Conservation (phyloP, 1,140 invertebrate species). For the Nebria ingens region DNA sequence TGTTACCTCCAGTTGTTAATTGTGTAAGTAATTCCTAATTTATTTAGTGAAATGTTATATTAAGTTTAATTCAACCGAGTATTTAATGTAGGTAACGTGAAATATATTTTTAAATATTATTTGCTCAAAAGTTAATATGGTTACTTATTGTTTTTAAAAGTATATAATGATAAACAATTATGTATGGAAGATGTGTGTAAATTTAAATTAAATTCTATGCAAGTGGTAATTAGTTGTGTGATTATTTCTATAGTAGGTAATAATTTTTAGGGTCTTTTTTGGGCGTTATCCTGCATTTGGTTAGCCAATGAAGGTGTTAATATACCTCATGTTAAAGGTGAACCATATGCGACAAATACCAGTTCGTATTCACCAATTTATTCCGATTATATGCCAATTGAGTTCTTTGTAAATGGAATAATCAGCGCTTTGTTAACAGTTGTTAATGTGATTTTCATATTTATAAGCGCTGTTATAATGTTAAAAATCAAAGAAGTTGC, state of each 20-base stretch:
- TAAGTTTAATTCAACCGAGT: too few species aligned
- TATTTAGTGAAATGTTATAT: too few species aligned
- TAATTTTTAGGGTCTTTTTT: slow-evolving; percentile 51
- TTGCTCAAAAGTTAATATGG: too few species aligned
- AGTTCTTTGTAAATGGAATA: slow-evolving; percentile 66
- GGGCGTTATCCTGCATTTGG: slow-evolving; percentile 65
- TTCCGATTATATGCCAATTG: slow-evolving; percentile 58
- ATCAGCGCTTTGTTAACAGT: slow-evolving; percentile 70
- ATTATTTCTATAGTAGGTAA: neutral
- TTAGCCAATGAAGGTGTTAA: slow-evolving; percentile 50
- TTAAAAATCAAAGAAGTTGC: slow-evolving; percentile 83
- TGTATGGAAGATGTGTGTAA: too few species aligned
- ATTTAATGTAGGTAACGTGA: too few species aligned
- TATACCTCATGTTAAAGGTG: slow-evolving; percentile 57
- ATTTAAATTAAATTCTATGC: too few species aligned
- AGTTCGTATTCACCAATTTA: slow-evolving; percentile 54
- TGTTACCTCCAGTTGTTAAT: slow-evolving; percentile 79
- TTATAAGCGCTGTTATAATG: slow-evolving; percentile 69
- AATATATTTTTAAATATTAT: too few species aligned
- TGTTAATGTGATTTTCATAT: slow-evolving; percentile 76
- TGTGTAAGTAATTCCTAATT: slow-evolving; percentile 62
- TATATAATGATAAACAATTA: too few species aligned
- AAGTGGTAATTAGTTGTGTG: too few species aligned
- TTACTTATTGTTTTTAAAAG: too few species aligned
- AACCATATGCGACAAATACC: slow-evolving; percentile 48